These are phyloP conservation scores for Abrostola triplasia DNA, from an alignment of 2,888 invertebrate genomes.

Conservation along the genomic window DNA sequence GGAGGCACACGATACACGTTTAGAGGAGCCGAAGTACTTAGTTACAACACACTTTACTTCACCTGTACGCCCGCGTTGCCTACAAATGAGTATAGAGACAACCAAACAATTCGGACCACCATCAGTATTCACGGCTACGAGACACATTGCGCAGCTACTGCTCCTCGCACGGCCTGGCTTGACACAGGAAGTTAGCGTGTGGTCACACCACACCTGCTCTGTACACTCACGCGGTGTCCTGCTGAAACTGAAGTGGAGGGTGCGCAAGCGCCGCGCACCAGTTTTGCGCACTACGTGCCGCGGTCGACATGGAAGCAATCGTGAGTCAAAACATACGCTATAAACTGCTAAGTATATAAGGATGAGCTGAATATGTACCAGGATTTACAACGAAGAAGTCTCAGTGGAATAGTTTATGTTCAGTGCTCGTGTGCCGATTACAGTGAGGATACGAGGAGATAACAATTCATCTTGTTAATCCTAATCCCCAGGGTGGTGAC, in stretches of 20 bases:
- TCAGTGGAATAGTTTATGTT: neutral
- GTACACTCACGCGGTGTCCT: neutral
- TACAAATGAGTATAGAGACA: constrained; percentile 27
- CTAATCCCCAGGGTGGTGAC: neutral
- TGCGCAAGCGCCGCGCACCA: constrained; percentile 38
- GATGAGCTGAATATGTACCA: neutral
- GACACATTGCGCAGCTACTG: neutral
- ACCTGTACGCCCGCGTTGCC: constrained; percentile 1
- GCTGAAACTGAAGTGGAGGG: constrained; percentile 31
- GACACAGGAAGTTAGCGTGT: constrained; percentile 38
- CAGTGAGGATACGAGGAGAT: no score
- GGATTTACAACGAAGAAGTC: neutral
- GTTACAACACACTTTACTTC: neutral
- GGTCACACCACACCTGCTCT: constrained; percentile 23
- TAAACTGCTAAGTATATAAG: neutral
- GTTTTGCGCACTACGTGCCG: constrained; percentile 40
- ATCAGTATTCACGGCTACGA: constrained; percentile 15
- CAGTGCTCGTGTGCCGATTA: neutral
- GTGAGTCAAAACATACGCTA: constrained; percentile 39
- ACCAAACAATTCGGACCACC: constrained; percentile 12
- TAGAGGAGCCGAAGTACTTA: neutral
- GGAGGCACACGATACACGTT: neutral
- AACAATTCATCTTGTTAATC: no score
- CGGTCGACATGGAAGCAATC: constrained; percentile 51
- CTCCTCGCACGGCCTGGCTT: neutral